Evolutionary conservation across 2,888 invertebrate genomes (phyloP), one percentile per base, ranked within the genome.

Genomic region (Ethmia dodecea): DNA sequence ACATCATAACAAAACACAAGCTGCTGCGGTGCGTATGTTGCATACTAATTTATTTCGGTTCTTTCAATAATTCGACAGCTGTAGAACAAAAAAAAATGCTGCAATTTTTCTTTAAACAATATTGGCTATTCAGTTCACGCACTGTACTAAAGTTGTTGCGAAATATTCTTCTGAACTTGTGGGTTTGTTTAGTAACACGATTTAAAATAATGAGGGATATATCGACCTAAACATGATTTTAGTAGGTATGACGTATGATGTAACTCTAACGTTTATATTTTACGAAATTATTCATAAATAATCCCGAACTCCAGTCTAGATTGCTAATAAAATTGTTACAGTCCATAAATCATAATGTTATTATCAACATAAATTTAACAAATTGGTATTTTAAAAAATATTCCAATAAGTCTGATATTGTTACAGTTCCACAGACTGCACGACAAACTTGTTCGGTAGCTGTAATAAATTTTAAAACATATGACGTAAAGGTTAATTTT

Each of bases 391-490:
- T n/a, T n/a, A n/a, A n/a, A n/a, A n/a, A n/a, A n/a, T n/a, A n/a
- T n/a, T n/a, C n/a, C n/a, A n/a, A n/a, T 33, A 45, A 12, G 60
- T 62, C 52, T 65, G 60, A 62, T 62, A 63, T 63, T 65, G 61
- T 63, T 63, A 52, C 48, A 56, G 38, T 49, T 51, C 38, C 34
- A 38, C 36, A 41, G 46, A 49, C 35, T 9, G 30, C 20, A 13
- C 5, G 22, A 10, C n/a, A 10, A 31, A 24, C 31, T 22, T 24
- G 31, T 14, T 30, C 14, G 5, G 24, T 10, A 31, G 9, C 24
- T n/a, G 13, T 3, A 10, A 10, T 30, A 13, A 31, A 13, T 33
- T 33, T 9, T 39, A 39, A 37, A 33, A 37, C 33, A 29, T 10
- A 28, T 9, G 40, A 27, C 14, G 37, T 41, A 55, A 45, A 46